Conservation (phyloP, 2,113 vertebrate genomes). For the Podarcis muralis region DNA sequence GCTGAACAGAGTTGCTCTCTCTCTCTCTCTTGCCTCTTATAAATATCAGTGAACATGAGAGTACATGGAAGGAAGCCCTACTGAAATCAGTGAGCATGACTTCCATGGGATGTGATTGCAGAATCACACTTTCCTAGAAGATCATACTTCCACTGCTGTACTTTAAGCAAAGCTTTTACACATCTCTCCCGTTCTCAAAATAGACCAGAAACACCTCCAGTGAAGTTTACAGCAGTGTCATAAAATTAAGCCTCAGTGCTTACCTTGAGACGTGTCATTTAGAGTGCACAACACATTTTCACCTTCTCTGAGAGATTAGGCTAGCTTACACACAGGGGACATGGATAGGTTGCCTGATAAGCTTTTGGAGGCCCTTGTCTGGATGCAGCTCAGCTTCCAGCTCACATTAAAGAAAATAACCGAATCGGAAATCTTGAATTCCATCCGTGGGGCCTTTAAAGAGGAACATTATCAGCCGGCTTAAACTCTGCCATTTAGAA, state of each 20-base stretch:
- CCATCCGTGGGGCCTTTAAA: not conserved
- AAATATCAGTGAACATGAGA: not conserved
- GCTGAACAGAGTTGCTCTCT: not conserved
- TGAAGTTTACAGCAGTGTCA: not conserved
- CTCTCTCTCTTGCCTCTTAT: not conserved
- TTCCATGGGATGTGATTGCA: not conserved
- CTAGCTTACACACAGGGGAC: not conserved
- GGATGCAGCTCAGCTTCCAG: conserved; percentile 6
- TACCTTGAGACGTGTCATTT: not conserved
- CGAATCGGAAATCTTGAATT: not conserved
- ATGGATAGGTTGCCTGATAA: not conserved
- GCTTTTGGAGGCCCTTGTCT: not conserved
- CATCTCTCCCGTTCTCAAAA: conserved; percentile 20
- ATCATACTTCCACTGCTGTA: not conserved
- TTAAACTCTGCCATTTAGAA: conserved; percentile 2
- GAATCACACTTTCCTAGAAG: not conserved
- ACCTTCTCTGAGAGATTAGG: not conserved
- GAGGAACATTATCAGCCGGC: not conserved
- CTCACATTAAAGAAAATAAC: conserved; percentile 4
- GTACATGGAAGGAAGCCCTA: not conserved
- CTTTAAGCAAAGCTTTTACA: not conserved
- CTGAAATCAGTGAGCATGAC: not conserved
- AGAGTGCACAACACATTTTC: not conserved
- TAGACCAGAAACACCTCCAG: conserved; percentile 3
- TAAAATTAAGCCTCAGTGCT: not conserved